These are phyloP conservation scores for Syrphus vitripennis DNA, from an alignment of 2,888 invertebrate species.

Conservation along the genomic window DNA sequence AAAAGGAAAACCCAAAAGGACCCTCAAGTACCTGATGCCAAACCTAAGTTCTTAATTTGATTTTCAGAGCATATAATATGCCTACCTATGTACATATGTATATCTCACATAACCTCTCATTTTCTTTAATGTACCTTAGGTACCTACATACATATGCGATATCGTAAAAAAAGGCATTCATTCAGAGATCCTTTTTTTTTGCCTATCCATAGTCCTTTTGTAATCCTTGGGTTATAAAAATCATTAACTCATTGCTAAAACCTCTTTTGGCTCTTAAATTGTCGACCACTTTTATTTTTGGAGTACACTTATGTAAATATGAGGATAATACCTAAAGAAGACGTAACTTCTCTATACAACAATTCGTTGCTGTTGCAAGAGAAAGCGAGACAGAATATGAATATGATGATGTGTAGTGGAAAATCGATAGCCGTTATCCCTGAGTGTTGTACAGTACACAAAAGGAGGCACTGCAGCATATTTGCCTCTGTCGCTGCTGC, in stretches of 20 bases:
- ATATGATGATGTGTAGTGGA: constrained; percentile 36
- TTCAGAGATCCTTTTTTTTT: background rate
- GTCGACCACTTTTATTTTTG: constrained; percentile 53
- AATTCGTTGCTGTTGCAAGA: background rate
- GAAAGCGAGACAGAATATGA: background rate
- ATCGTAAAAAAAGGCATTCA: constrained; percentile 34
- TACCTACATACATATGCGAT: background rate
- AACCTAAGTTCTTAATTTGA: constrained; percentile 34
- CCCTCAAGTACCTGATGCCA: constrained; percentile 17
- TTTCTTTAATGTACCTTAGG: background rate
- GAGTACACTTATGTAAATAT: constrained; percentile 59
- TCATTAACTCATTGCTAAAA: constrained; percentile 60
- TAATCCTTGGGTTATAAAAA: constrained; percentile 57
- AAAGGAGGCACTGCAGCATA: constrained; percentile 61
- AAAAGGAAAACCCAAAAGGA: constrained; percentile 1
- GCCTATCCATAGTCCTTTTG: background rate
- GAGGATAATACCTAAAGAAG: constrained; percentile 38
- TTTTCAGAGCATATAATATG: constrained; percentile 41
- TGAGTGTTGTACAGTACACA: constrained; percentile 53
- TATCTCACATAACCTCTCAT: background rate
- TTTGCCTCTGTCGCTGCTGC: constrained; percentile 34
- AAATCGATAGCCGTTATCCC: constrained; percentile 65
- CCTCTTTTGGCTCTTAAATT: constrained; percentile 49
- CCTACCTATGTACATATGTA: background rate
- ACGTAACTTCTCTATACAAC: constrained; percentile 18